Conservation (phyloP, 2,888 invertebrate species). For the Troides aeacus region DNA sequence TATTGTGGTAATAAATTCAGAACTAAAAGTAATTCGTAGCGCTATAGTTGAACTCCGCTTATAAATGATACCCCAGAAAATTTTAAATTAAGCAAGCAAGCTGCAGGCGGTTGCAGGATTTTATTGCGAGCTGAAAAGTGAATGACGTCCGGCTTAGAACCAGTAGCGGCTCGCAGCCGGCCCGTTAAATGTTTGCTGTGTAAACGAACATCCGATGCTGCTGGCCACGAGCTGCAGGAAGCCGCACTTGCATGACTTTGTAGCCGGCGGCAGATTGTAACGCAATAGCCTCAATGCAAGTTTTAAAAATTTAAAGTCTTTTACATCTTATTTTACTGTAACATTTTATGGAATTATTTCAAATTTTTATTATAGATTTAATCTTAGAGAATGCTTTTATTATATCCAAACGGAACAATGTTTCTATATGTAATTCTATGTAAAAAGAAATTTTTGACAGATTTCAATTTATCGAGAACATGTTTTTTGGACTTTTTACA, state of each 20-base stretch:
- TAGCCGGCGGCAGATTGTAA: conserved; percentile 3
- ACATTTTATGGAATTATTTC: not conserved
- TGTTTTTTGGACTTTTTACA: too few species aligned
- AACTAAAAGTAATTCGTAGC: conserved; percentile 2
- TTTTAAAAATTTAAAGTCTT: conserved; percentile 1
- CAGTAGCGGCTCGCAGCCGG: conserved; percentile 6
- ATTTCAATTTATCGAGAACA: too few species aligned
- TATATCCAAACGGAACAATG: too few species aligned
- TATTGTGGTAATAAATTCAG: too few species aligned
- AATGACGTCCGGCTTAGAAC: conserved; percentile 21
- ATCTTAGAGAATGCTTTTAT: not conserved
- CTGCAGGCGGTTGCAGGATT: conserved; percentile 12
- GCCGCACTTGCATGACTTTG: conserved; percentile 5
- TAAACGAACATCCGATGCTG: conserved; percentile 14
- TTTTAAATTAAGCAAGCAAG: conserved; percentile 15
- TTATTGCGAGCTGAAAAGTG: conserved; percentile 27
- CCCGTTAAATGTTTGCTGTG: conserved; percentile 24
- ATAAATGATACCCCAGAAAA: conserved; percentile 2
- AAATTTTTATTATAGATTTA: not conserved
- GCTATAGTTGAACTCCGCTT: conserved; percentile 7
- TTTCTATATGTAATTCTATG: too few species aligned
- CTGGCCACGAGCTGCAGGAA: conserved; percentile 9
- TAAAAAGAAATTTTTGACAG: too few species aligned
- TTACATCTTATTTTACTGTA: not conserved
- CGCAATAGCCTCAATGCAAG: conserved; percentile 1